These are phyloP conservation scores for Nothocercus julius DNA, from an alignment of 2,113 vertebrate genomes.

Conservation along the genomic window DNA sequence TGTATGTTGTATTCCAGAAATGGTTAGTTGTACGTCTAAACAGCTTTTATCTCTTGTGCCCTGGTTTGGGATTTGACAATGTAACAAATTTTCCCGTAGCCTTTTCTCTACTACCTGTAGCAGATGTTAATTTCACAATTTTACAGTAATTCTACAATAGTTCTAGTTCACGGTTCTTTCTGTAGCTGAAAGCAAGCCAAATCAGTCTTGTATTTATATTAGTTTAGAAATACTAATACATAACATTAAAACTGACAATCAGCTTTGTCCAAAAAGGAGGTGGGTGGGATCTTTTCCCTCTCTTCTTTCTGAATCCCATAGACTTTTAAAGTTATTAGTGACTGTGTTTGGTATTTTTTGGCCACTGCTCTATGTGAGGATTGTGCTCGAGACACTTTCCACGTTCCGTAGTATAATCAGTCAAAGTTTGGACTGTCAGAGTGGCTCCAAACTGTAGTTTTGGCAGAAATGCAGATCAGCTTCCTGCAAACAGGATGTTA, in stretches of 20 bases:
- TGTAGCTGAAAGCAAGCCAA: neutral
- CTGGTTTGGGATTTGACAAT: neutral
- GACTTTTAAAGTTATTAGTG: neutral
- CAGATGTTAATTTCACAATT: neutral
- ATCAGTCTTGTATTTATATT: neutral
- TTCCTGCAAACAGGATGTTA: neutral
- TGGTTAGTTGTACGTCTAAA: neutral
- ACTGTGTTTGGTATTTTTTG: neutral
- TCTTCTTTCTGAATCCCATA: neutral
- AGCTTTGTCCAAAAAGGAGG: neutral
- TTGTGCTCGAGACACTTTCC: neutral
- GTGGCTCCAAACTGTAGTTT: neutral
- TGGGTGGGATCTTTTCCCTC: neutral
- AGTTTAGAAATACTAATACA: neutral
- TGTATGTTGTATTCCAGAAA: neutral
- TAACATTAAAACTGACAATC: neutral
- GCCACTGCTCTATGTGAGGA: neutral
- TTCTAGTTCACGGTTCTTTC: neutral
- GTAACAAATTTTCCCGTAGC: neutral
- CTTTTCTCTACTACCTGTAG: neutral
- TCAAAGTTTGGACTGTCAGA: neutral
- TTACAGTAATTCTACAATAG: neutral
- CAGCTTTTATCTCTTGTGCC: neutral
- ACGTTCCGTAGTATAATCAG: accelerated
- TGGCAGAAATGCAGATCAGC: neutral